Base-by-base conservation (phyloP, 2,888 invertebrate species). In the Ophioninae sp. region DNA sequence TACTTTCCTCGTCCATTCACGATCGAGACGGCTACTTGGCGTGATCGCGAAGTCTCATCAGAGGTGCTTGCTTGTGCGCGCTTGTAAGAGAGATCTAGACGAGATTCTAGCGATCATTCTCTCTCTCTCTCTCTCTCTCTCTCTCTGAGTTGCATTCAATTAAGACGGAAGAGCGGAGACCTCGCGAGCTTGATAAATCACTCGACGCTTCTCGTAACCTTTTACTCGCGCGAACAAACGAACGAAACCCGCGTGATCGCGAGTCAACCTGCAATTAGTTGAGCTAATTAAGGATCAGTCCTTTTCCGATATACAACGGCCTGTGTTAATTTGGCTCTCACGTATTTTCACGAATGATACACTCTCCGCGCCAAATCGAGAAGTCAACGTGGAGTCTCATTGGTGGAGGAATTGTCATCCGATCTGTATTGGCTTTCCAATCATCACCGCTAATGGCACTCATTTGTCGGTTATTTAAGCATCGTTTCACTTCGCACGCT, bases 221-320 rank as follows among this genome's bases (percentile, higher is more conserved):
- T 90, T 91, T 90, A 87, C 88, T 88, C 87, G 89, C 87, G 88
- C 87, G 82, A 86, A 88, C 87, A 82, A 88, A 86, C 87, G 83
- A 88, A 86, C 85, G n/a, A 61, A 79, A 69, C 67, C 85, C 84
- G 82, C 85, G 80, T 82, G 85, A 82, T 82, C 82, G 85, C 85
- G 85, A 87, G 85, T 87, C 87, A 79, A 81, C 85, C 88, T 79
- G 88, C 90, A 90, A 91, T 91, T 91, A 90, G 90, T 87, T 88
- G 87, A 81, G 85, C 90, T 91, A 91, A 91, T 91, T 90, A 91
- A 90, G 88, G 88, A 91, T 90, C 89, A 88, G 87, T 88, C 87
- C 87, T 87, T 68, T 65, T 59, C 74, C 86, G 89, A 88, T 90
- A 85, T 85, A 75, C 79, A 91, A 89, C 59, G 75, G 89, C 8